phyloP scores from a whole-genome alignment of 2,113 vertebrate genomes.

The Myocastor coypus region DNA sequence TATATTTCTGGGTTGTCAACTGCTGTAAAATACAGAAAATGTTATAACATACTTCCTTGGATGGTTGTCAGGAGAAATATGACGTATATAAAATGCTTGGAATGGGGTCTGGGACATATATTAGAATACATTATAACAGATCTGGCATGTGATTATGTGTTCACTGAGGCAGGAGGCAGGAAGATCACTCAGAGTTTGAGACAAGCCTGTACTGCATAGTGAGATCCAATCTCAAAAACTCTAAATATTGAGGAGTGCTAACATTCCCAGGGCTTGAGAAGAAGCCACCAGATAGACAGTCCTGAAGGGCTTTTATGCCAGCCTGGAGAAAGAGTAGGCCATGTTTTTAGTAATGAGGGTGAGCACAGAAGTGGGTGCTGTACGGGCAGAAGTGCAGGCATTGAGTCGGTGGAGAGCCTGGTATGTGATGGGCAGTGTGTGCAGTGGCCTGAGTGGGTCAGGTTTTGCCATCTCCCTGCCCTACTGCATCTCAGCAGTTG shows the following conservation, averaged over 20 bases:
- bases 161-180: neutral
- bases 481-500: constrained; percentile 59
- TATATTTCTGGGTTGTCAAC: neutral
- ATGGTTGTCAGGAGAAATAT: neutral
- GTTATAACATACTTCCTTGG: neutral
- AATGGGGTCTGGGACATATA: neutral
- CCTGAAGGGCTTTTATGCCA: neutral
- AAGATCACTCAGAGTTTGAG: neutral
- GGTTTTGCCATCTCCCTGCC: neutral
- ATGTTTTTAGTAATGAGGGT: neutral
- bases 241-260: neutral
- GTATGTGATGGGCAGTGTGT: neutral
- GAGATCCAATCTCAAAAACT: neutral
- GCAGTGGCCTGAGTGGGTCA: neutral
- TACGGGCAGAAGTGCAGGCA: neutral
- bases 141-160: neutral
- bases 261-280: neutral
- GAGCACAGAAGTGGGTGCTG: neutral
- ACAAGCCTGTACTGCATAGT: neutral
- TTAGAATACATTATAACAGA: neutral
- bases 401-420: neutral
- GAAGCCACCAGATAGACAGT: accelerated
- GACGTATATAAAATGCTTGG: neutral
- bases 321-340: neutral
- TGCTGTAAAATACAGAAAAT: neutral